phyloP scores from a whole-genome alignment of 2,888 invertebrate species.

The Parelbella ahira region DNA sequence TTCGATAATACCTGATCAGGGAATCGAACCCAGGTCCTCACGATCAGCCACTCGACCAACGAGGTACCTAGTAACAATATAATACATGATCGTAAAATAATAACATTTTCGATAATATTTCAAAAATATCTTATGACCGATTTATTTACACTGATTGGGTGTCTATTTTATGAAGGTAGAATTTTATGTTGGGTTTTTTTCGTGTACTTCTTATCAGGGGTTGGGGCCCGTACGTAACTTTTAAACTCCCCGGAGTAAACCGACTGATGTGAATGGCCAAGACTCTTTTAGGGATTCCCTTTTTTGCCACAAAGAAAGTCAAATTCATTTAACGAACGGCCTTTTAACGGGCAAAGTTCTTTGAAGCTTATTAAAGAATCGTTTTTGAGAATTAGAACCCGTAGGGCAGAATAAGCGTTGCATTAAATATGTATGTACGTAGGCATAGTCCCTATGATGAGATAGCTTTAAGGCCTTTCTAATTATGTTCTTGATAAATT shows the following conservation, averaged over 20 bases:
- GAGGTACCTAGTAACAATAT: too few species aligned
- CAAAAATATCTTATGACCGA: background rate
- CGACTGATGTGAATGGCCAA: conserved; percentile 58
- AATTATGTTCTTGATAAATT: too few species aligned
- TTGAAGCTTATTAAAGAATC: conserved; percentile 66
- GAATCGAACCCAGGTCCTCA: too few species aligned
- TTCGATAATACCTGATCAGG: too few species aligned
- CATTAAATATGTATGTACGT: conserved; percentile 10
- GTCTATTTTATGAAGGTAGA: conserved; percentile 27
- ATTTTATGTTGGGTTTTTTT: conserved; percentile 52
- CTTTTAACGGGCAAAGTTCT: conserved; percentile 59
- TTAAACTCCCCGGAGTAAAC: conserved; percentile 57
- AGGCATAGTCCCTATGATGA: too few species aligned
- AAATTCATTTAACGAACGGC: conserved; percentile 64
- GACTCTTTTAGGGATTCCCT: conserved; percentile 60
- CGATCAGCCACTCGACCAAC: too few species aligned
- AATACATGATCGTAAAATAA: conserved; percentile 3
- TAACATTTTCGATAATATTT: too few species aligned
- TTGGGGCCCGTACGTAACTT: conserved; percentile 51
- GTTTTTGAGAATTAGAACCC: conserved; percentile 52
- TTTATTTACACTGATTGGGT: too few species aligned
- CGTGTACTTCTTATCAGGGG: conserved; percentile 43
- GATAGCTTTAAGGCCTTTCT: too few species aligned
- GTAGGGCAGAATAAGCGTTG: conserved; percentile 33
- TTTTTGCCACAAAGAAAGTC: conserved; percentile 64